Conservation (phyloP, 2,797 vertebrate species). For the Fistularia tabacaria region DNA sequence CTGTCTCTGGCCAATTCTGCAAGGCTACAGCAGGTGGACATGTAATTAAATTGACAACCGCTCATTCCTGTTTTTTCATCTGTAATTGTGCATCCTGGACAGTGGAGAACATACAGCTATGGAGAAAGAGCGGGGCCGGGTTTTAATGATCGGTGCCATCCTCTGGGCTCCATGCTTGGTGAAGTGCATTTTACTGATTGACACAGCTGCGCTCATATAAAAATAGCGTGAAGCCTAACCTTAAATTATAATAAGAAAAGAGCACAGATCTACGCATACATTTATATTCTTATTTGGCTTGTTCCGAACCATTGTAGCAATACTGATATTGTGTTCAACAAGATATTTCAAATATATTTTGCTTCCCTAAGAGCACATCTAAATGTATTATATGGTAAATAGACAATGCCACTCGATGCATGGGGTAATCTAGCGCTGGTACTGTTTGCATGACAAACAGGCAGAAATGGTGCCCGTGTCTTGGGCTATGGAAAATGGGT, state of each 20-base stretch:
- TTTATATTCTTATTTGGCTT: background rate
- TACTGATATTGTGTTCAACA: too few relatives aligned
- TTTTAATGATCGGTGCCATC: conserved; percentile 52
- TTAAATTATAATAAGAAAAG: too few relatives aligned
- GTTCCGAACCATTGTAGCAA: too few relatives aligned
- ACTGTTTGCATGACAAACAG: conserved; percentile 2
- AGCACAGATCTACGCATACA: too few relatives aligned
- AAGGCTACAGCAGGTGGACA: conserved; percentile 37
- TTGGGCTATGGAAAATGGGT: conserved; percentile 58
- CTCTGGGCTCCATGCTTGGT: conserved; percentile 30
- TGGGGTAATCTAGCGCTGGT: too few relatives aligned
- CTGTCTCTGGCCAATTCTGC: conserved; percentile 30
- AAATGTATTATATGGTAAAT: too few relatives aligned
- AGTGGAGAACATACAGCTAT: conserved; percentile 23
- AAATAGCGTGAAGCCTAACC: too few relatives aligned
- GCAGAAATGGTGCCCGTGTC: conserved; percentile 47
- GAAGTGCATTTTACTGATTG: conserved; percentile 20
- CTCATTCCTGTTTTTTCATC: conserved; percentile 57
- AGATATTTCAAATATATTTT: too few relatives aligned
- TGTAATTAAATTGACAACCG: conserved; percentile 75
- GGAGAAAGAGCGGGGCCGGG: background rate
- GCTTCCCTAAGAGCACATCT: too few relatives aligned
- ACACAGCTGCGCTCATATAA: conserved; percentile 16
- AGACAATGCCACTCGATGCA: too few relatives aligned
- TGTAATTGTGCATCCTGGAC: conserved; percentile 21